phyloP scores from a whole-genome alignment of 1,140 invertebrate species.

The Physella acuta region DNA sequence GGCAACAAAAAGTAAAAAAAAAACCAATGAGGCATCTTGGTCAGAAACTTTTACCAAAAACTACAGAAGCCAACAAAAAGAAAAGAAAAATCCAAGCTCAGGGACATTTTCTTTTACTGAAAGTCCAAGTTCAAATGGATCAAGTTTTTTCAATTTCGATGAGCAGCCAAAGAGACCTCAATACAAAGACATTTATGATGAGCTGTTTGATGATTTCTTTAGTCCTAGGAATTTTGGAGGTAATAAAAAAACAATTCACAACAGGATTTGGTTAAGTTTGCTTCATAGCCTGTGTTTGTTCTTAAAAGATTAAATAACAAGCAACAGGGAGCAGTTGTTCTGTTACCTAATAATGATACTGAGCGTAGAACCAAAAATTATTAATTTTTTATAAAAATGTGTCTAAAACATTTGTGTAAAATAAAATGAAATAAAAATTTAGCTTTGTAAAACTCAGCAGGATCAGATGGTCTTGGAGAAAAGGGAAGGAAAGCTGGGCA shows the following conservation, averaged over 20 bases:
- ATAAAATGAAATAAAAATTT: not conserved
- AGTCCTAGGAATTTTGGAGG: not conserved
- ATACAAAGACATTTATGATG: not conserved
- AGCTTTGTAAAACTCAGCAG: not conserved
- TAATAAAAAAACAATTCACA: too few species aligned
- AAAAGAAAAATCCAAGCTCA: not conserved
- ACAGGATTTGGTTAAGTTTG: too few species aligned
- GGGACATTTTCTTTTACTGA: not conserved
- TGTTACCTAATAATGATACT: not conserved
- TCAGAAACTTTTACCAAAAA: not conserved
- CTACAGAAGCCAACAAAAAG: not conserved
- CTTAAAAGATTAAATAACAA: not conserved
- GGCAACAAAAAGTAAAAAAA: not conserved
- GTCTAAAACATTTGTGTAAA: not conserved
- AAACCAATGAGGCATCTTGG: not conserved
- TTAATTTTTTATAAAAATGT: not conserved
- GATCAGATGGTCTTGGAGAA: not conserved
- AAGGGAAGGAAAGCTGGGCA: not conserved
- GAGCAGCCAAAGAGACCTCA: too few species aligned
- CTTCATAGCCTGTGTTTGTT: not conserved
- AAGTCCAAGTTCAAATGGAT: not conserved
- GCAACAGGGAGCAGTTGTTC: not conserved
- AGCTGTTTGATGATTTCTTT: not conserved
- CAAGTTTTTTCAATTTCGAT: not conserved
- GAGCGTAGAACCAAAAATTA: not conserved